These are phyloP conservation scores for Eupithecia centaureata DNA, from an alignment of 2,888 invertebrate species.

Conservation along the genomic window DNA sequence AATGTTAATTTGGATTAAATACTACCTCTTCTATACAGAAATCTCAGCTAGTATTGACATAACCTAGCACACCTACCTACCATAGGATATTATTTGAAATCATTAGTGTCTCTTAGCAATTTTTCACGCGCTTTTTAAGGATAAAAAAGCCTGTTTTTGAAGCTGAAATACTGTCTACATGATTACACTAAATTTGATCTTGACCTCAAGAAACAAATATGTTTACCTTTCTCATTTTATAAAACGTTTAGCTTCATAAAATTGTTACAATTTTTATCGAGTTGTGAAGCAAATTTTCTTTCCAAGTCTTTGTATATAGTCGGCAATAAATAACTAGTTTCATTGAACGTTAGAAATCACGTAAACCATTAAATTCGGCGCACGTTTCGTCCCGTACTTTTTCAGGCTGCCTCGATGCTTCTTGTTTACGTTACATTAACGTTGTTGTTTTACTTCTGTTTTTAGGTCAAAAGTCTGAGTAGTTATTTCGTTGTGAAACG, in stretches of 20 bases:
- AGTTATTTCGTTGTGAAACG: background rate
- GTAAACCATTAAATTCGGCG: constrained; percentile 21
- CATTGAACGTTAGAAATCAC: constrained; percentile 10
- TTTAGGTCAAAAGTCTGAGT: background rate
- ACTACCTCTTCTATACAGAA: background rate
- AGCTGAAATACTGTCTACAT: no score
- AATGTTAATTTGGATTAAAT: no score
- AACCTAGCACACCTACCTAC: no score
- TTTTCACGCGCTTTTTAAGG: no score
- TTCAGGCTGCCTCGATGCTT: constrained; percentile 33
- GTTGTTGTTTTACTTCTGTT: constrained; percentile 17
- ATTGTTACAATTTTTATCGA: background rate
- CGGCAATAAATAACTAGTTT: constrained; percentile 4
- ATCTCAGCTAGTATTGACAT: no score
- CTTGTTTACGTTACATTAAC: constrained; percentile 27
- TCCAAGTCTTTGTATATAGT: background rate
- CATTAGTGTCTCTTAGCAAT: background rate
- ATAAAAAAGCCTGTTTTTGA: no score
- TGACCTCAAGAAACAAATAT: no score
- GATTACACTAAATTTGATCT: no score
- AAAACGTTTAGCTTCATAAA: background rate
- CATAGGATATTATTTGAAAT: no score
- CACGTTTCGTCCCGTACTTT: constrained; percentile 33
- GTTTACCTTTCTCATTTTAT: no score
- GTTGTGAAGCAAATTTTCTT: background rate